Evolutionary conservation across 2,113 vertebrate species (phyloP), one percentile per base, ranked within the genome.

Genomic region (Tympanuchus pallidicinctus): DNA sequence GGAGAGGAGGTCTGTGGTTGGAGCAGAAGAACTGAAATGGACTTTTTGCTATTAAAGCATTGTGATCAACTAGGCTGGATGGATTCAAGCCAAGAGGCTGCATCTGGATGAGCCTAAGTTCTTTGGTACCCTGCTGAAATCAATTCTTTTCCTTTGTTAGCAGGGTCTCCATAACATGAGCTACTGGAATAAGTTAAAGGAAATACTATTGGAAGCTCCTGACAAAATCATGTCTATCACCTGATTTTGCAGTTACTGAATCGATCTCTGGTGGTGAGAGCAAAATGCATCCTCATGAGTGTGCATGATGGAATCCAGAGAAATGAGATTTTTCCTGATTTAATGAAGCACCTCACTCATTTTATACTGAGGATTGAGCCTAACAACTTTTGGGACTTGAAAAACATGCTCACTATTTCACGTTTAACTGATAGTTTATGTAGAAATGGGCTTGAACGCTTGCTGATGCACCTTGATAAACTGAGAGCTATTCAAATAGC

Each of bases 271-370:
- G 56, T 14, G 78, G 24, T 25, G 12, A 1, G 6, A 82, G 65
- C 66, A 74, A n/a, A n/a, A 56, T 11, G 2, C 28, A 48, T 84
- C 50, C 34, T 76, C 34, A 5, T 5, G 34, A 43, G 47, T 47
- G 19, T 11, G n/a, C 32, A 22, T 54, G 69, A 11, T 21, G 21
- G 60, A 42, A 66, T 32, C 30, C 5, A 61, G 34, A n/a, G 74
- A 40, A 65, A 36, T n/a, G 13, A 43, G 69, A 21, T 38, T 54
- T 32, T 7, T 19, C 34, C 54, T 48, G 15, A 34, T 50, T 75
- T 52, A 38, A 0, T 30, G 22, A 27, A 4, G 6, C 4, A 50
- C 6, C 3, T 69, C 42, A 43, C 66, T 65, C 6, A 61, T 71
- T 80, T 70, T 42, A 43, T 71, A n/a, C 57, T 18, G 5, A 4